phyloP scores from a whole-genome alignment of 2,113 vertebrate species.

The Apus apus region DNA sequence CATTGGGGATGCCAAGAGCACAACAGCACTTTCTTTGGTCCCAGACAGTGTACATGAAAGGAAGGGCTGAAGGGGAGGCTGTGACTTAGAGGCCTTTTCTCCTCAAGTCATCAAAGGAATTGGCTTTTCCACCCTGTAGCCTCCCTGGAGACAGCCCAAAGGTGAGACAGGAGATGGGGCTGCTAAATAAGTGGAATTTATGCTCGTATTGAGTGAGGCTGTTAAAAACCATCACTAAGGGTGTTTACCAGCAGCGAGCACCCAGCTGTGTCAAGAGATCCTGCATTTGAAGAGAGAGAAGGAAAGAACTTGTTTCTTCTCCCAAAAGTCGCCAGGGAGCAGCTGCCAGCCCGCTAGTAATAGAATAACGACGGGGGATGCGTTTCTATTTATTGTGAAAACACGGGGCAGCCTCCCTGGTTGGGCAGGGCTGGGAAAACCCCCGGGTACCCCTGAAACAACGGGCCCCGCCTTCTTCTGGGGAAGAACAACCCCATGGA shows the following conservation, averaged over 20 bases:
- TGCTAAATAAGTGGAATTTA: not conserved
- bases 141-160: not conserved
- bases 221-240: rapidly evolving
- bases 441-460: rapidly evolving
- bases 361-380: not conserved
- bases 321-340: not conserved
- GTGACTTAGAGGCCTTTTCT: not conserved
- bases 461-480: not conserved
- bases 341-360: not conserved
- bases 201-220: not conserved
- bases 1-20: not conserved
- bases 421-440: not conserved
- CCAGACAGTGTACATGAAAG: not conserved
- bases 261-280: too few species aligned
- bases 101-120: not conserved
- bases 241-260: not conserved
- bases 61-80: not conserved
- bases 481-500: too few species aligned
- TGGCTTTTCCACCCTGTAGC: not conserved
- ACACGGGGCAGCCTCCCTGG: rapidly evolving
- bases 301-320: not conserved
- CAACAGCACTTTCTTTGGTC: not conserved
- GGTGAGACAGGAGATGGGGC: not conserved
- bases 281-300: not conserved
- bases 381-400: rapidly evolving